These are phyloP conservation scores for Laticauda laticaudata DNA, from an alignment of 2,113 vertebrate species.

Conservation along the genomic window DNA sequence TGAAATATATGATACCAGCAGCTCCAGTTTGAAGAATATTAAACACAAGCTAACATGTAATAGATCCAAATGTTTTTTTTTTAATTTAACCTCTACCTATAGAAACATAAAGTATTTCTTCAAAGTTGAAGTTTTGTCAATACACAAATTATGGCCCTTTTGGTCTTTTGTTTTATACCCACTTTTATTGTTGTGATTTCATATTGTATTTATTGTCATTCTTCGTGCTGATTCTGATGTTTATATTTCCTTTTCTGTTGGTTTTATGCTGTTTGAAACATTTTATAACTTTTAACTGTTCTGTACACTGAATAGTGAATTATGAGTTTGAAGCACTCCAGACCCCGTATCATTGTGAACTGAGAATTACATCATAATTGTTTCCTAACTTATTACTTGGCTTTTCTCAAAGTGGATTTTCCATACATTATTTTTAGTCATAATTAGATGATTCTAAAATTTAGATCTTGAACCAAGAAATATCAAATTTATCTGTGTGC, in stretches of 20 bases:
- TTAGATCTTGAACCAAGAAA: not conserved
- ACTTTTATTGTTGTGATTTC: not conserved
- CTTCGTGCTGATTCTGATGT: not conserved
- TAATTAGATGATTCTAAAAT: not conserved
- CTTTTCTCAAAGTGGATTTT: not conserved
- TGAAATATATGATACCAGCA: rapidly evolving
- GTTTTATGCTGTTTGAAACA: not conserved
- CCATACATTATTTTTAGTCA: not conserved
- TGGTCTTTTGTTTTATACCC: not conserved
- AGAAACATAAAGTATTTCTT: not conserved
- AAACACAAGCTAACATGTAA: constrained; percentile 28
- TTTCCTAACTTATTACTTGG: not conserved
- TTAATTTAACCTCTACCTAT: constrained; percentile 27
- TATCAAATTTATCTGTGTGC: not conserved
- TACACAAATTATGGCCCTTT: not conserved
- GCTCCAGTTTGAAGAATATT: constrained; percentile 41
- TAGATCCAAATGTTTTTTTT: constrained; percentile 24
- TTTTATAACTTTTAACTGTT: not conserved
- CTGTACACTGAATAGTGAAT: not conserved
- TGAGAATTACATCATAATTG: not conserved
- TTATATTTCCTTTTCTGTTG: not conserved
- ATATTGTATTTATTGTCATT: not conserved
- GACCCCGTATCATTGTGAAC: not conserved
- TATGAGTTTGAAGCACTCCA: not conserved
- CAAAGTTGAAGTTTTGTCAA: not conserved